phyloP scores from a whole-genome alignment of 2,797 vertebrate species.

The Ibycter americanus region DNA sequence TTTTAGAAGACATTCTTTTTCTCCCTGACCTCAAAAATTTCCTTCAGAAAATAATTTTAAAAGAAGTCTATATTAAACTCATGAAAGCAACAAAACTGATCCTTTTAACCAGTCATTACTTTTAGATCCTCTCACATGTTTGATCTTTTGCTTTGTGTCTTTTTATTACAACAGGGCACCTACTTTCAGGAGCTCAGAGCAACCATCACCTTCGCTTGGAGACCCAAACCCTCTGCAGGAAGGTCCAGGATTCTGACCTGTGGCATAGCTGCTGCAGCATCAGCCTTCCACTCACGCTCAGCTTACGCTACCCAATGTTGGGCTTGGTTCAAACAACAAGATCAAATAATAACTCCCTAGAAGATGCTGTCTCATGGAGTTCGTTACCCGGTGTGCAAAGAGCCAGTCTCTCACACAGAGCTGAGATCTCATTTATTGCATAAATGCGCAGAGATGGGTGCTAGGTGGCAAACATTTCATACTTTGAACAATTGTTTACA shows the following conservation, averaged over 20 bases:
- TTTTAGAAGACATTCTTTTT: not conserved
- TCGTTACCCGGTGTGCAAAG: no score
- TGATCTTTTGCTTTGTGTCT: not conserved
- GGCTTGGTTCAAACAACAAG: not conserved
- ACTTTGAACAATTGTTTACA: no score
- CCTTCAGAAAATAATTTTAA: not conserved
- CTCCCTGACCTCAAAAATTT: not conserved
- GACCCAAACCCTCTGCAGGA: not conserved
- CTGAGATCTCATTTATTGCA: no score
- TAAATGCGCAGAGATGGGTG: no score
- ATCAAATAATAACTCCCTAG: not conserved
- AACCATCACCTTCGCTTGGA: not conserved
- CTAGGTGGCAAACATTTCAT: no score
- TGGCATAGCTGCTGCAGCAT: not conserved
- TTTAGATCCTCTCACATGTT: not conserved
- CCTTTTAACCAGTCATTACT: not conserved
- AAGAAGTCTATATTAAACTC: not conserved
- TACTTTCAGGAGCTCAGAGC: not conserved
- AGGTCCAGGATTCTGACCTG: no score
- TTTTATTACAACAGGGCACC: not conserved
- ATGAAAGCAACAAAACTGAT: not conserved
- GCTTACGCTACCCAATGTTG: not conserved
- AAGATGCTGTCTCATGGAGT: not conserved
- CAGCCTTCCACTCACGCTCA: not conserved
- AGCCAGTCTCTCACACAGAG: no score